These are phyloP conservation scores for Chironomus striatipennis DNA, from an alignment of 1,140 invertebrate species.

Conservation along the genomic window DNA sequence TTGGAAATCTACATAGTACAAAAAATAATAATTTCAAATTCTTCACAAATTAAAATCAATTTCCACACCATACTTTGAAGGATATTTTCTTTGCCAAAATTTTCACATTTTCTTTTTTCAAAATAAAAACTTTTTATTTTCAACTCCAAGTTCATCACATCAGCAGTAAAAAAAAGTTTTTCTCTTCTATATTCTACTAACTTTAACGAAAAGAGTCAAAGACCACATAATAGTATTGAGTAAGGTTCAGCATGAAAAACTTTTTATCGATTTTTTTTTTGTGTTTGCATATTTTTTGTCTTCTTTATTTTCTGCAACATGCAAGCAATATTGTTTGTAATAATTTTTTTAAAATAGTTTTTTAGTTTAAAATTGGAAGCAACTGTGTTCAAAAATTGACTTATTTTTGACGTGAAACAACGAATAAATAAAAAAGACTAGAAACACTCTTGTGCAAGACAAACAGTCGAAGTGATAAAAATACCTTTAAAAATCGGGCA, in stretches of 20 bases:
- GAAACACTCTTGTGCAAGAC: too few relatives aligned
- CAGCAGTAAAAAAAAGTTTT: too few relatives aligned
- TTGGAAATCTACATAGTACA: too few relatives aligned
- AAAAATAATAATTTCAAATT: too few relatives aligned
- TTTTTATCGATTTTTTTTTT: background rate
- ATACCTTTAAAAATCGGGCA: background rate
- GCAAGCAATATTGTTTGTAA: background rate
- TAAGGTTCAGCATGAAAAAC: background rate
- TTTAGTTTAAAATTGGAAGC: background rate
- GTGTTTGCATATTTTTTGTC: background rate
- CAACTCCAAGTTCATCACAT: too few relatives aligned
- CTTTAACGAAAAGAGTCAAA: background rate
- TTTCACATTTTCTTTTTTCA: too few relatives aligned
- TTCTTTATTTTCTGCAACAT: background rate
- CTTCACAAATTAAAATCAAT: too few relatives aligned
- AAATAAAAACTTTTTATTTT: too few relatives aligned
- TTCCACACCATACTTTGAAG: too few relatives aligned
- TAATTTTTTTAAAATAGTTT: background rate
- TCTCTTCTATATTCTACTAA: too few relatives aligned
- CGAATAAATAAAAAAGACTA: background rate
- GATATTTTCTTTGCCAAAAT: too few relatives aligned
- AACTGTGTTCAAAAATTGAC: background rate
- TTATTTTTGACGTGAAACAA: background rate
- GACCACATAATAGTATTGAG: background rate
- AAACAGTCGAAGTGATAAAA: background rate